Evolutionary conservation across 2,797 vertebrate species (phyloP).

Genomic region (Hipposideros larvatus): DNA sequence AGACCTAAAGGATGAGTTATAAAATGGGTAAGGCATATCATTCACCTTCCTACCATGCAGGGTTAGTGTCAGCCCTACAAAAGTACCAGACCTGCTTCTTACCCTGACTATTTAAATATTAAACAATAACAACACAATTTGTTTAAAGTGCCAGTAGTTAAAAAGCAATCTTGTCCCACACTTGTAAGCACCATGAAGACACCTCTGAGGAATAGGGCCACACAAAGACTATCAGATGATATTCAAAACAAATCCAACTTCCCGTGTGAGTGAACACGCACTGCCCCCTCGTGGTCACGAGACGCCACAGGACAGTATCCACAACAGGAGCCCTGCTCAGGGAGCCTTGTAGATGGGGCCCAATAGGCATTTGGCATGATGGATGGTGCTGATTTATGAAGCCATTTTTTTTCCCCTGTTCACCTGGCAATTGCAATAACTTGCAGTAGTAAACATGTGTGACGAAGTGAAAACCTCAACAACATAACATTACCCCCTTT

Average conservation of each 20-base stretch:
- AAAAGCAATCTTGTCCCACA: constrained; percentile 53
- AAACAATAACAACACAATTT: constrained; percentile 62
- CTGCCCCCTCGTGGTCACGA: constrained; percentile 82
- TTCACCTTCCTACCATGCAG: not conserved
- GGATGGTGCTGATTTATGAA: not conserved
- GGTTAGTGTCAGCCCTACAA: not conserved
- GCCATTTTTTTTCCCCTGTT: not conserved
- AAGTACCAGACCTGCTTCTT: not conserved
- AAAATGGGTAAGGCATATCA: not conserved
- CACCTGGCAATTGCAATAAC: not conserved
- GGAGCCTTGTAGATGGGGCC: not conserved
- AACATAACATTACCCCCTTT: not conserved
- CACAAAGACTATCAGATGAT: not conserved
- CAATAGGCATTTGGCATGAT: not conserved
- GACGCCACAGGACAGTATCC: fast-evolving
- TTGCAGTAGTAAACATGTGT: constrained; percentile 6
- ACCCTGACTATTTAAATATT: constrained; percentile 54
- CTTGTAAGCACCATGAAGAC: not conserved
- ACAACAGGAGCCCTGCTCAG: not conserved
- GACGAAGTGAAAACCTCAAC: not conserved
- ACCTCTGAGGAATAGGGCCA: constrained; percentile 27
- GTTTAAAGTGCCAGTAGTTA: constrained; percentile 42
- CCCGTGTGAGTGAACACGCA: constrained; percentile 30
- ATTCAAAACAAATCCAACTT: not conserved
- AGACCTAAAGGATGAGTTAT: not conserved